Evolutionary conservation across 2,888 invertebrate species (phyloP).

Genomic region (Pandemis corylana): DNA sequence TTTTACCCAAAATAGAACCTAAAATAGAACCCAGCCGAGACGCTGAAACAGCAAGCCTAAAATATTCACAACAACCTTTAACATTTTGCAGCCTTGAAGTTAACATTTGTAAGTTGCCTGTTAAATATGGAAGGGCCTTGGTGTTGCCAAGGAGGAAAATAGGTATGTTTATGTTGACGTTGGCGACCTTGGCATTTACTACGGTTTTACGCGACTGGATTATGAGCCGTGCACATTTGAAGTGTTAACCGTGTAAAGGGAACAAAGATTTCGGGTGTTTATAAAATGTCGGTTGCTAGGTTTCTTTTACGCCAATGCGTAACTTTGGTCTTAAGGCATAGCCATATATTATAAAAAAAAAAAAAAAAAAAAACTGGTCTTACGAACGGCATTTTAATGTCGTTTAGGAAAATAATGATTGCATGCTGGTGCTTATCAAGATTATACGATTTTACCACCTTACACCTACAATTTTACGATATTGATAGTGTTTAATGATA

Average conservation of each 20-base stretch:
- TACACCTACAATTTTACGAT: too few relatives aligned
- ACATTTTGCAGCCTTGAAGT: conserved; percentile 7
- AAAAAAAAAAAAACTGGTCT: too few relatives aligned
- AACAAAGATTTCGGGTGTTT: neutral
- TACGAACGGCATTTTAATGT: too few relatives aligned
- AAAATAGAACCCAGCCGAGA: neutral
- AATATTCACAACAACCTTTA: conserved; percentile 16
- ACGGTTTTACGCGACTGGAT: neutral
- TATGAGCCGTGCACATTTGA: neutral
- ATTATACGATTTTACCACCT: too few relatives aligned
- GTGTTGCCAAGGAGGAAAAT: conserved; percentile 1
- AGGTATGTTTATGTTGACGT: conserved; percentile 12
- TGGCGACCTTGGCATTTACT: conserved; percentile 15
- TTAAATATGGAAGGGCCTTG: conserved; percentile 23
- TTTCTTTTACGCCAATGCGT: too few relatives aligned
- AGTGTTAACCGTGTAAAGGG: conserved; percentile 6
- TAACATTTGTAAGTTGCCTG: neutral
- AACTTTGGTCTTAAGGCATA: too few relatives aligned
- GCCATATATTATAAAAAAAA: too few relatives aligned
- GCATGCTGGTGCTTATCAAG: too few relatives aligned
- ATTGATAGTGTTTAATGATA: too few relatives aligned
- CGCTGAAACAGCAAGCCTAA: conserved; percentile 7
- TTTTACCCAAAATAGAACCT: neutral
- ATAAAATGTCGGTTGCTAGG: neutral
- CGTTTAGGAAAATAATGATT: too few relatives aligned